Percentiles rank a stretch among this genome's conserved stretches.
These are phyloP conservation scores for Pseudomyrmex cubaensis DNA, from an alignment of 1,140 invertebrate genomes.

Conservation along the genomic window DNA sequence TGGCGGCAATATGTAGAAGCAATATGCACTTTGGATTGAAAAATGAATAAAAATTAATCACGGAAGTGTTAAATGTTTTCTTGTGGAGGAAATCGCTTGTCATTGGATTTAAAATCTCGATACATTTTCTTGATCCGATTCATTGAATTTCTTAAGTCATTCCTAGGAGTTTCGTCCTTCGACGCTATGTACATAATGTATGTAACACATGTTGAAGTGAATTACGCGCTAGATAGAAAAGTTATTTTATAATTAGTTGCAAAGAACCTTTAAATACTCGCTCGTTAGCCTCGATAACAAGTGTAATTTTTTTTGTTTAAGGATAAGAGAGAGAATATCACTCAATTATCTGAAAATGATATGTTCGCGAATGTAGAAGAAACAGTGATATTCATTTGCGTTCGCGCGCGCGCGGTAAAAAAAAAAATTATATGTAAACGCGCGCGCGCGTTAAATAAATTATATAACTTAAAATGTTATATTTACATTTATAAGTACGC, in stretches of 20 bases:
- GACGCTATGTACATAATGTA: conserved; percentile 4
- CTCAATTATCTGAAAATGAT: conserved; percentile 41
- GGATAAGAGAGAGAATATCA: not conserved
- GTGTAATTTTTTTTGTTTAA: conserved; percentile 26
- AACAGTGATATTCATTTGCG: not conserved
- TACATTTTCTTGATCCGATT: conserved; percentile 26
- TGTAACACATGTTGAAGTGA: conserved; percentile 17
- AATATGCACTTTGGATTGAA: not conserved
- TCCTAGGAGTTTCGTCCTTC: conserved; percentile 40
- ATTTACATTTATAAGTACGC: not conserved
- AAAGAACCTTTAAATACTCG: conserved; percentile 45
- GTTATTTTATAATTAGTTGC: conserved; percentile 58
- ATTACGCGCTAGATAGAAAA: conserved; percentile 24
- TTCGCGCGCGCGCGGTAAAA: not conserved
- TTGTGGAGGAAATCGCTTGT: conserved; percentile 1
- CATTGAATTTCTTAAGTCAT: conserved; percentile 38
- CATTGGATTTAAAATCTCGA: conserved; percentile 19
- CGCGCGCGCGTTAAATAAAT: no score
- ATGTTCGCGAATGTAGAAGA: conserved; percentile 32
- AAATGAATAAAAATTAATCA: not conserved
- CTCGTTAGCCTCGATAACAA: conserved; percentile 38
- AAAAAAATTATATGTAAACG: not conserved
- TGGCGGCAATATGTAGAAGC: not conserved
- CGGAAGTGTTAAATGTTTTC: conserved; percentile 3
- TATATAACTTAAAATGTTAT: not conserved